Evolutionary conservation across 2,113 vertebrate genomes (phyloP).

Genomic region (Myrmophylax atrothorax): DNA sequence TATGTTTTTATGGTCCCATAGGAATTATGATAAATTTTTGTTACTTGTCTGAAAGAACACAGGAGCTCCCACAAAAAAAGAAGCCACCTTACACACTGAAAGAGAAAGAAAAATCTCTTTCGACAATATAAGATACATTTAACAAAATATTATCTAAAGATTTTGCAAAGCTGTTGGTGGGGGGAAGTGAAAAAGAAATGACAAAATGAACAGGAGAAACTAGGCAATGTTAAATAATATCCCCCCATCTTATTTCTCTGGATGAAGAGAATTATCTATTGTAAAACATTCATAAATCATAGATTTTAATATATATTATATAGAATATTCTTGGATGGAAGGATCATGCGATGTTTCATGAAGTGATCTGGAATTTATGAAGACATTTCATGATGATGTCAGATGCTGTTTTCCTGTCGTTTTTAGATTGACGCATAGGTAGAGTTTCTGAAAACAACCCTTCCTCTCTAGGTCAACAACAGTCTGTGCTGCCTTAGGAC

Average conservation of each 20-base stretch:
- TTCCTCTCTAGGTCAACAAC: background rate
- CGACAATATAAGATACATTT: background rate
- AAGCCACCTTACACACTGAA: background rate
- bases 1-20: too few species aligned
- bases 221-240: background rate
- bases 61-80: background rate
- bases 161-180: background rate
- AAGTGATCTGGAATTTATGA: background rate
- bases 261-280: background rate
- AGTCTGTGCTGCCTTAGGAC: background rate
- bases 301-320: background rate
- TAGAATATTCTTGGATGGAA: background rate
- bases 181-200: background rate
- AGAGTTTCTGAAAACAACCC: background rate
- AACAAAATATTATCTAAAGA: background rate
- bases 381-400: background rate
- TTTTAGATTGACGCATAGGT: background rate
- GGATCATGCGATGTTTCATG: background rate
- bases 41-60: too few species aligned
- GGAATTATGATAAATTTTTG: too few species aligned
- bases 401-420: background rate
- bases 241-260: background rate
- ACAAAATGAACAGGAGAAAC: background rate
- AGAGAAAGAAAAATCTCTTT: background rate
- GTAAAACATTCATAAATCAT: background rate